phyloP scores from a whole-genome alignment of 2,113 vertebrate species.

The Scomber japonicus region DNA sequence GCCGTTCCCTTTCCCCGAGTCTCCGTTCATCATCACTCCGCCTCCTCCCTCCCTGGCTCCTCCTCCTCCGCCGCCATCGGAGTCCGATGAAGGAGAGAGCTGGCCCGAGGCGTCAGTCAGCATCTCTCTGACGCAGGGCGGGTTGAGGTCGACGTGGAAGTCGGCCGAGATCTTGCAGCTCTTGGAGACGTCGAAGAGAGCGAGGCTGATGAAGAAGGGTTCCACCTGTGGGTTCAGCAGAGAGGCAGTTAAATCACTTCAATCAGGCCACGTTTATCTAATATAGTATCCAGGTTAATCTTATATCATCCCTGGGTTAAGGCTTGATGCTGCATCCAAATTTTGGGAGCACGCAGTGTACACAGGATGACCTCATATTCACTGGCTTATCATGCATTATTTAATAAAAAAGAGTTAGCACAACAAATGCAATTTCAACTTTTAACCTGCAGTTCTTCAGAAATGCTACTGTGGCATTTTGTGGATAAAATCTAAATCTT shows the following conservation, averaged over 20 bases:
- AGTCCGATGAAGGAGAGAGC: conserved; percentile 65
- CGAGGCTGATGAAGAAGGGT: conserved; percentile 96
- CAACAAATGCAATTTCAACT: too few relatives aligned
- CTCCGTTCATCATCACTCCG: conserved; percentile 67
- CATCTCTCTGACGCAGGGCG: conserved; percentile 90
- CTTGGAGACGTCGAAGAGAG: conserved; percentile 93
- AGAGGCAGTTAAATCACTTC: conserved; percentile 24
- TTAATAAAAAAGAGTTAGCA: too few relatives aligned
- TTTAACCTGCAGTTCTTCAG: too few relatives aligned
- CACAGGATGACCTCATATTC: too few relatives aligned
- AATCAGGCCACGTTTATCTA: too few relatives aligned
- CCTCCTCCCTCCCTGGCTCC: conserved; percentile 38
- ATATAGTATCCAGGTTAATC: neutral
- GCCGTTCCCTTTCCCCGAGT: conserved; percentile 43
- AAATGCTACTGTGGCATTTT: neutral
- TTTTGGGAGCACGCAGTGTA: too few relatives aligned
- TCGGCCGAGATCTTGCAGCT: conserved; percentile 97
- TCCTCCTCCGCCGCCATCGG: conserved; percentile 56
- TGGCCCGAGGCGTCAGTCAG: conserved; percentile 76
- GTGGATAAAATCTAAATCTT: too few relatives aligned
- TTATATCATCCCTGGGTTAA: neutral
- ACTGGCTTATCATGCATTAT: too few relatives aligned
- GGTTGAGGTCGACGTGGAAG: conserved; percentile 96
- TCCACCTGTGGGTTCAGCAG: conserved; percentile 88
- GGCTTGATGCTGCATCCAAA: too few relatives aligned